Base-by-base conservation (phyloP, 2,888 invertebrate species). In the Drosophila paranaensis region DNA sequence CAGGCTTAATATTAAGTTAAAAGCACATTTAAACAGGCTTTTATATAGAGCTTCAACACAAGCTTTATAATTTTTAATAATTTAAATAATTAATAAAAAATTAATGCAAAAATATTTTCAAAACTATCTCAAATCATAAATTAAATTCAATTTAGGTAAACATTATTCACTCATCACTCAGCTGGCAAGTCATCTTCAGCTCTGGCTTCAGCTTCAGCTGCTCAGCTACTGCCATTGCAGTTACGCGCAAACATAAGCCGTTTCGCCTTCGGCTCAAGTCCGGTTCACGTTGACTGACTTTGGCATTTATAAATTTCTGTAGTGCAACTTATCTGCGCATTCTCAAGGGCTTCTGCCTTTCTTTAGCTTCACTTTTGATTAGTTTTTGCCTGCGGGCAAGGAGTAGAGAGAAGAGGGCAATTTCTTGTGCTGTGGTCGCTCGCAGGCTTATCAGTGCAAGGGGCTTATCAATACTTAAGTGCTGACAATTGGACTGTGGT, bases 321-420 rank as follows among this genome's bases (percentile, higher is more conserved):
- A 30, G 35, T 56, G 54, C 56, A 63, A 33, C 40, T 66, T 42
- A 53, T 60, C 55, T 43, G 0, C 27, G 42, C 16, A 45, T 48
- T 75, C 66, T 75, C 63, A 75, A 75, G 71, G 56, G 71, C 71
- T 57, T 65, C 43, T 70, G 16, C 43, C 60, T 61, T 74, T 55
- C 39, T 46, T 48, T 50, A 39, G 42, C 57, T 60, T 57, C 53
- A 71, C n/a, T 54, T 66, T 54, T 50, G 27, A 65, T 70, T 58
- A 58, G 45, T 62, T 58, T 57, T 16, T 30, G 45, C 45, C 42
- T 46, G 40, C 2, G 39, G 10, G 8, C 39, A 25, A 53, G 16
- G 37, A 39, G 35, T 2, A 11, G 51, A 14, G 9, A 25, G 35
- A 4, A 3, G 16, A 11, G 40, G 48, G n/a, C 0, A 48, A 48